phyloP scores from a whole-genome alignment of 1,140 invertebrate genomes.

The Bombus ignitus region DNA sequence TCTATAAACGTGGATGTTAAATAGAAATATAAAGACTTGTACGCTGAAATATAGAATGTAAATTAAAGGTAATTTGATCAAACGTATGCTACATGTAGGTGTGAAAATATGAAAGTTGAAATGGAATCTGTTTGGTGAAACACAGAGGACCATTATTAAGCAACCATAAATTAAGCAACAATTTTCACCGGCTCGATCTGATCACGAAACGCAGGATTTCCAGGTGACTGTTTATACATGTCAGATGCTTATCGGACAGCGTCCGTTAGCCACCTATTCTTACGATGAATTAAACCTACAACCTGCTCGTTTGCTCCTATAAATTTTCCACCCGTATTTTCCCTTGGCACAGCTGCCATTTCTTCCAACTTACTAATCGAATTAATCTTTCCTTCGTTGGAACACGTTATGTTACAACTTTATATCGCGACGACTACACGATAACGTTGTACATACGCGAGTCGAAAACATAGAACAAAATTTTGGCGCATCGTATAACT shows the following conservation, averaged over 20 bases:
- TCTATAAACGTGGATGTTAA: too few relatives aligned
- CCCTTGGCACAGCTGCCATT: background rate
- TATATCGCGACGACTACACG: too few relatives aligned
- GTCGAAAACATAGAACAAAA: too few relatives aligned
- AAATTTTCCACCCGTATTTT: background rate
- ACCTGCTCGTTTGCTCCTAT: background rate
- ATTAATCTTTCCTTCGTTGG: too few relatives aligned
- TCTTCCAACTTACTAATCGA: background rate
- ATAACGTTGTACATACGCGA: too few relatives aligned
- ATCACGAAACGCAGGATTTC: conserved; percentile 20
- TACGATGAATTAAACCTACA: conserved; percentile 5
- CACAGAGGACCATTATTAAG: background rate
- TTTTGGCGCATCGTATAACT: too few relatives aligned
- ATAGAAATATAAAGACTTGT: too few relatives aligned
- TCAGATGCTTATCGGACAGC: conserved; percentile 19
- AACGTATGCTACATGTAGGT: too few relatives aligned
- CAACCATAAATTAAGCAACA: background rate
- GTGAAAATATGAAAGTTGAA: background rate
- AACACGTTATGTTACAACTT: too few relatives aligned
- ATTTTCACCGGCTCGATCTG: conserved; percentile 3
- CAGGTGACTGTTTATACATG: conserved; percentile 16
- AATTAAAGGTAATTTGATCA: too few relatives aligned
- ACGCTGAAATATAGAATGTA: too few relatives aligned
- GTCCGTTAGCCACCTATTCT: conserved; percentile 13
- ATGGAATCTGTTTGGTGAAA: background rate